Evolutionary conservation across 1,140 invertebrate genomes (phyloP), one percentile per base, ranked within the genome.

Genomic region (Drosophila sechellia): DNA sequence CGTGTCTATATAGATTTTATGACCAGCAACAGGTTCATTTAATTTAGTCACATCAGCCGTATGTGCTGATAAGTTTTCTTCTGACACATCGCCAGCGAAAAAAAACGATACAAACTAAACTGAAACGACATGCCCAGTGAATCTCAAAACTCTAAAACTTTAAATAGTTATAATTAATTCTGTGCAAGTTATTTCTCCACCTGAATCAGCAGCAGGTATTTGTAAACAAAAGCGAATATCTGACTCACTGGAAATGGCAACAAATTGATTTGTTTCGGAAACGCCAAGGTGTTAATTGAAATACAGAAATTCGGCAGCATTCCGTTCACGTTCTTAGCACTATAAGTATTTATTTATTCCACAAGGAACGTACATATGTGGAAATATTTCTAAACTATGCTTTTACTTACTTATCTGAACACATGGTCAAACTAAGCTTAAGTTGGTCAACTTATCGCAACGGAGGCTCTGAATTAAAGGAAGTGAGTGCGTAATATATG

Each of bases 11-110:
- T 60, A 48, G 60, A 57, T 50, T 69, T 65, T 77, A 74, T 50
- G 64, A 71, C 46, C 58, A 49, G 53, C 77, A 78, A 83, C 81
- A 86, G 75, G 83, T 83, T 87, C 49, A 81, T 72, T 86, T 59
- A 53, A 81, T 86, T 87, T 87, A 89, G 79, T 77, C 84, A 89
- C 58, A 79, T 50, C 42, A 45, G 17, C 63, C 50, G 64, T 46
- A 53, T 64, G 75, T 59, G n/a, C 79, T 87, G 83, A 87, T 89
- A 89, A 79, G 55, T 77, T 52, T 63, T 43, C 46, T 55, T 63
- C 63, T 87, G 83, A 86, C 83, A 80, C 83, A 87, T 76, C 40
- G 35, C 8, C 5, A 17, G 11, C 15, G 10, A 12, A 45, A 20
- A 42, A 1, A 22, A 22, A 22, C 20, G 20, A 3, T 50, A 39